Evolutionary conservation across 1,140 invertebrate species (phyloP).

Genomic region (Saccostrea glomerata): DNA sequence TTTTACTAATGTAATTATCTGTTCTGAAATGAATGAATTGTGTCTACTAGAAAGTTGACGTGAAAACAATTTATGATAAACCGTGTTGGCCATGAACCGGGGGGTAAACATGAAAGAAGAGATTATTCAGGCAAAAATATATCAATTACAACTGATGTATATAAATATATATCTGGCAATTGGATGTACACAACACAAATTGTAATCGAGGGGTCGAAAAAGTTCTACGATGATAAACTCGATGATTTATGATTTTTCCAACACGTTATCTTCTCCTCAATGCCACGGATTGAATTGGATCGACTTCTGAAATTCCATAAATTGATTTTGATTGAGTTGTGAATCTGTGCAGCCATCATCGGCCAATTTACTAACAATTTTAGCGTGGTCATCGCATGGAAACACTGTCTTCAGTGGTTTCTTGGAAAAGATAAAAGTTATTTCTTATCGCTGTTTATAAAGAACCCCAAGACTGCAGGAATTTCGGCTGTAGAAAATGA

Average conservation of each 20-base stretch:
- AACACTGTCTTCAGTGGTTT: not conserved
- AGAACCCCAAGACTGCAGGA: not conserved
- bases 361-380: slow-evolving; percentile 14
- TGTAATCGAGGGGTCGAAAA: not conserved
- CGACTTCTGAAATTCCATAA: not conserved
- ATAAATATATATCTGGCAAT: not conserved
- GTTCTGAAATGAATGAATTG: too few species aligned
- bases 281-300: not conserved
- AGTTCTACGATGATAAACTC: not conserved
- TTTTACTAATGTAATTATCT: too few species aligned
- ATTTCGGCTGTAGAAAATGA: not conserved
- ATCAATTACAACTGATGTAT: not conserved
- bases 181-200: not conserved
- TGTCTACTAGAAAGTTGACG: too few species aligned
- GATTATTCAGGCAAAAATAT: not conserved
- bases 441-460: not conserved
- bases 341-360: not conserved
- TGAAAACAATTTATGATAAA: not conserved
- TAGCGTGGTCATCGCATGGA: not conserved
- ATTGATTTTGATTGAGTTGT: not conserved
- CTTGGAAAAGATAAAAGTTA: not conserved
- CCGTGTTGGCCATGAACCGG: not conserved
- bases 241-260: not conserved
- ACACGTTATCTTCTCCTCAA: not conserved
- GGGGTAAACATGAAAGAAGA: not conserved